phyloP scores from a whole-genome alignment of 2,113 vertebrate genomes.

The Etia nguti region DNA sequence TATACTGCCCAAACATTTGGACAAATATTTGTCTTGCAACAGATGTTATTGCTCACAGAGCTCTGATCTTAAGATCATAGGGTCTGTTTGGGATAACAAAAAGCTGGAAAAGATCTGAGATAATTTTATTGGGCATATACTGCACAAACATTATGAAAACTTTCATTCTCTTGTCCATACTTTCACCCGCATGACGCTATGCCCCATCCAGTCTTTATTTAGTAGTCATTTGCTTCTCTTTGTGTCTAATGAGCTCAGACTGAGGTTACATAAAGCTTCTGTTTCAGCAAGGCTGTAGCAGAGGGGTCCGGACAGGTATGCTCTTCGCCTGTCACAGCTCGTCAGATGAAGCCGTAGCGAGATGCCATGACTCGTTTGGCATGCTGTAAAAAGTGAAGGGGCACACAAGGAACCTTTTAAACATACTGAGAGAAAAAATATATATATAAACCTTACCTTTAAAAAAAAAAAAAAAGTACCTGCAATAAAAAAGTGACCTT shows the following conservation, averaged over 20 bases:
- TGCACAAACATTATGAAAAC: background rate
- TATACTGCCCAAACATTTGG: background rate
- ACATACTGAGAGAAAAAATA: background rate
- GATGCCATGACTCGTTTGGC: background rate
- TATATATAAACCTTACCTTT: background rate
- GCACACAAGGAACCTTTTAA: background rate
- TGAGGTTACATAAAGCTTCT: conserved; percentile 8
- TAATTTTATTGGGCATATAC: background rate
- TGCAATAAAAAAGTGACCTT: background rate
- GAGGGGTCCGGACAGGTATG: background rate
- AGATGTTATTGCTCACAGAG: background rate
- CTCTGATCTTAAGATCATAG: background rate
- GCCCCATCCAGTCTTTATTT: background rate
- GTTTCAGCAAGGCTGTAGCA: background rate
- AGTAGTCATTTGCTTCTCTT: background rate
- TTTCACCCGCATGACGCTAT: background rate
- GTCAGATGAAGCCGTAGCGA: background rate
- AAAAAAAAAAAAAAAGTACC: background rate
- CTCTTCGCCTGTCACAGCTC: background rate
- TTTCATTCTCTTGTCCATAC: background rate
- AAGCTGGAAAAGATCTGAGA: background rate
- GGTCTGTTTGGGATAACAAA: background rate
- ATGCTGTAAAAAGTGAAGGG: background rate
- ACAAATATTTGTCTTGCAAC: background rate
- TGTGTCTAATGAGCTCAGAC: background rate